These are phyloP conservation scores for Gadus macrocephalus DNA, from an alignment of 2,113 vertebrate species.

Conservation along the genomic window DNA sequence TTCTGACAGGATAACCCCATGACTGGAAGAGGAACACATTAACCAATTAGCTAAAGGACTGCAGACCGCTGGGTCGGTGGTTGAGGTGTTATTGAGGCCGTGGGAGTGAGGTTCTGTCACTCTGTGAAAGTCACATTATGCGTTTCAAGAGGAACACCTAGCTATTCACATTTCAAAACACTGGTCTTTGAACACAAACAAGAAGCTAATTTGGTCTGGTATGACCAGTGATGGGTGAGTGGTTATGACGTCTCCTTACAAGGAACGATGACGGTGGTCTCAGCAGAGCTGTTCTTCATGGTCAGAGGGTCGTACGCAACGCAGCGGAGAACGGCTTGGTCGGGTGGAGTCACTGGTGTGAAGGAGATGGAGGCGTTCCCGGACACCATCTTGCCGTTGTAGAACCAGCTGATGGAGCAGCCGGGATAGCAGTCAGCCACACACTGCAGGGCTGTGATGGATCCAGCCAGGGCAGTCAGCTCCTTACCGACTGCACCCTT, in stretches of 20 bases:
- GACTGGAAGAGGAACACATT: too few relatives aligned
- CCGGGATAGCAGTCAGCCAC: constrained; percentile 12
- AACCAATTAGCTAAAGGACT: too few relatives aligned
- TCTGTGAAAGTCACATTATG: too few relatives aligned
- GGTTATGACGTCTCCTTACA: constrained; percentile 10
- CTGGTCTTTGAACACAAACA: too few relatives aligned
- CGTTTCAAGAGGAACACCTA: too few relatives aligned
- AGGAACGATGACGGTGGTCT: constrained; percentile 11
- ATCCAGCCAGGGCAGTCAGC: constrained; percentile 10
- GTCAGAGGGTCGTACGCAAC: constrained; percentile 16
- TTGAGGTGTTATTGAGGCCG: too few relatives aligned
- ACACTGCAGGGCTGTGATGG: constrained; percentile 22
- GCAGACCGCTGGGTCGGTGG: too few relatives aligned
- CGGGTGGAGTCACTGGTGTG: constrained; percentile 14
- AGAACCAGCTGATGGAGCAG: constrained; percentile 30
- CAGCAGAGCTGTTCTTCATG: neutral
- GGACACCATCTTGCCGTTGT: neutral
- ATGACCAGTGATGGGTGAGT: too few relatives aligned
- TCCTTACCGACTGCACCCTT: constrained; percentile 3
- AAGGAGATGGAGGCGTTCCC: constrained; percentile 16
- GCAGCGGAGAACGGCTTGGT: constrained; percentile 18
- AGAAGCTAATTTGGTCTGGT: too few relatives aligned
- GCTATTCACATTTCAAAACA: too few relatives aligned
- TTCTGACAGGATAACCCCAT: too few relatives aligned
- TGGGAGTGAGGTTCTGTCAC: too few relatives aligned